phyloP scores from a whole-genome alignment of 2,113 vertebrate genomes.

The Perccottus glenii region DNA sequence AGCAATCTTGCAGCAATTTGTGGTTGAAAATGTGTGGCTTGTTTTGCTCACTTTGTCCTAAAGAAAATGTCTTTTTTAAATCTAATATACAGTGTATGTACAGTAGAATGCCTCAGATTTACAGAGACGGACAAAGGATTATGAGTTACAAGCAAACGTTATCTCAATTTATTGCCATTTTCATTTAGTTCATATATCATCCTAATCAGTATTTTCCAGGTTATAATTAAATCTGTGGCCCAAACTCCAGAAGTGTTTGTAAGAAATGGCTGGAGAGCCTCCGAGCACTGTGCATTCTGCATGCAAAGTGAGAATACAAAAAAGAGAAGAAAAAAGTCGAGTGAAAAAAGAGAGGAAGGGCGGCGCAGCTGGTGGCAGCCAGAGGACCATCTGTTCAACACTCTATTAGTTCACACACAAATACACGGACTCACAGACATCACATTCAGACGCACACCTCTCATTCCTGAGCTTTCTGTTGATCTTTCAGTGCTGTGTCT shows the following conservation, averaged over 20 bases:
- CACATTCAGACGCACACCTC: slow-evolving; percentile 8
- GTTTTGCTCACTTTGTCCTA: too few relatives aligned
- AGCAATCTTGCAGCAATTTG: too few relatives aligned
- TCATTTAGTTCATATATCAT: too few relatives aligned
- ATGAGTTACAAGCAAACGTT: too few relatives aligned
- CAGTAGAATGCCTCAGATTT: too few relatives aligned
- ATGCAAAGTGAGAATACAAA: slow-evolving; percentile 22
- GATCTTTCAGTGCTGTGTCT: not conserved
- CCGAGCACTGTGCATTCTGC: slow-evolving; percentile 34
- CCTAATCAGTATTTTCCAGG: not conserved
- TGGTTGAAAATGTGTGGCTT: too few relatives aligned
- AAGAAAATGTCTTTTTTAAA: too few relatives aligned
- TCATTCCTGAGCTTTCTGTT: not conserved
- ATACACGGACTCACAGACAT: slow-evolving; percentile 12
- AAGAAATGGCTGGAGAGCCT: slow-evolving; percentile 34
- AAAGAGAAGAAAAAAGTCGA: not conserved
- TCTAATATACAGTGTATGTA: too few relatives aligned
- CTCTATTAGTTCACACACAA: slow-evolving; percentile 70
- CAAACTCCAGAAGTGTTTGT: slow-evolving; percentile 7
- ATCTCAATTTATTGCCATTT: too few relatives aligned
- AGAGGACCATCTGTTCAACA: slow-evolving; percentile 78
- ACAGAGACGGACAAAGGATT: too few relatives aligned
- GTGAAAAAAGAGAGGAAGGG: slow-evolving; percentile 37
- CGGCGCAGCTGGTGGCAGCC: slow-evolving; percentile 73
- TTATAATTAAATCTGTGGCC: slow-evolving; percentile 15